Percentiles rank a stretch among this genome's conserved stretches.
phyloP scores from a whole-genome alignment of 2,888 invertebrate genomes.

The Crocallis elinguaria region DNA sequence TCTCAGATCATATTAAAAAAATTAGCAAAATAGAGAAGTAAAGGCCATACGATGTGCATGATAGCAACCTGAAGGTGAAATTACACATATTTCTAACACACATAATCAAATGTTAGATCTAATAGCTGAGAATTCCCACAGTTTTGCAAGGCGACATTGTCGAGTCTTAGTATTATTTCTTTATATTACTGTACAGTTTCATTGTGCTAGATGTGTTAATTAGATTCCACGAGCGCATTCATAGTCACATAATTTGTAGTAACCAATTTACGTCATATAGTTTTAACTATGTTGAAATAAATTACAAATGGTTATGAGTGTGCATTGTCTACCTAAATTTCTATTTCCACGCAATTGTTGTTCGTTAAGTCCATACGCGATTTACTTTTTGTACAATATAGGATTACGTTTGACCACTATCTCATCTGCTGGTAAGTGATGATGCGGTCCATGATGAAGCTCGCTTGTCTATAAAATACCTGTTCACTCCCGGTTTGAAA shows the following conservation, averaged over 20 bases:
- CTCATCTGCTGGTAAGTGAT: no score
- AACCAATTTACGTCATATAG: conserved; percentile 20
- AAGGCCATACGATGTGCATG: conserved; percentile 30
- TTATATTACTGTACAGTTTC: conserved; percentile 24
- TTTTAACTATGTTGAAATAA: conserved; percentile 15
- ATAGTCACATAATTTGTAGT: conserved; percentile 34
- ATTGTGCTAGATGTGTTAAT: conserved; percentile 37
- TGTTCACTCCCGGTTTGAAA: no score
- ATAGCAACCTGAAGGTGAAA: conserved; percentile 26
- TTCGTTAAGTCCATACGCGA: neutral
- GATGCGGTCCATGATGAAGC: no score
- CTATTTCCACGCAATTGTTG: conserved; percentile 2
- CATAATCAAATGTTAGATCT: conserved; percentile 31
- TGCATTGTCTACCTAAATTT: neutral
- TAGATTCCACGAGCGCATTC: conserved; percentile 23
- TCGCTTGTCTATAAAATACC: no score
- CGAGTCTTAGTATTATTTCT: conserved; percentile 26
- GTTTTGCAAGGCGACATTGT: conserved; percentile 32
- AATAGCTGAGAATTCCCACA: conserved; percentile 32
- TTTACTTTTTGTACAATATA: no score
- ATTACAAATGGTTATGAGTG: neutral
- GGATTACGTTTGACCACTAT: no score
- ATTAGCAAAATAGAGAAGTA: conserved; percentile 16
- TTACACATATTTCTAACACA: conserved; percentile 26
- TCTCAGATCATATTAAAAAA: neutral